phyloP scores from a whole-genome alignment of 2,888 invertebrate genomes.

The Acronicta leporina region DNA sequence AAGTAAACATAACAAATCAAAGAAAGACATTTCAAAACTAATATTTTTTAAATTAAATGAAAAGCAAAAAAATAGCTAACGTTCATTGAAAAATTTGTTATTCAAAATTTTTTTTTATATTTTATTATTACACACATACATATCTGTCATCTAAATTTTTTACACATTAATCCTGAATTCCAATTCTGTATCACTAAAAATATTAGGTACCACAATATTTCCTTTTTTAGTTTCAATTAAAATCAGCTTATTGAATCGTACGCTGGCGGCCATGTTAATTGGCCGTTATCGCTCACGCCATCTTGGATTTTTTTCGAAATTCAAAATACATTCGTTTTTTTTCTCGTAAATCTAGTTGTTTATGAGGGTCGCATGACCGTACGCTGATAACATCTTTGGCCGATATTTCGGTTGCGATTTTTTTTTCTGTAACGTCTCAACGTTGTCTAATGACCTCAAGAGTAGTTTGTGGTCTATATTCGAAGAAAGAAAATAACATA shows the following conservation, averaged over 20 bases:
- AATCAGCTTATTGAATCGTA: constrained; percentile 65
- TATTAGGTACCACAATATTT: constrained; percentile 37
- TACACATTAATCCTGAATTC: constrained; percentile 1
- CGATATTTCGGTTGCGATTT: constrained; percentile 55
- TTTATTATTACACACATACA: too few species aligned
- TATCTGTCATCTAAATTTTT: too few species aligned
- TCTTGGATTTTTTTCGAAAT: constrained; percentile 58
- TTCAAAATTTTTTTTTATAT: too few species aligned
- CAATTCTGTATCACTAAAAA: constrained; percentile 12
- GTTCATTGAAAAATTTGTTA: too few species aligned
- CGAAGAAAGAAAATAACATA: too few species aligned
- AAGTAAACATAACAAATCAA: too few species aligned
- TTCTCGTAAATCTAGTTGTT: constrained; percentile 70
- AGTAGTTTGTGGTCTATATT: constrained; percentile 6
- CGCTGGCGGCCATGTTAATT: constrained; percentile 65
- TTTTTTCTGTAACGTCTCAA: constrained; percentile 36
- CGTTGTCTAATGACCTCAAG: constrained; percentile 9
- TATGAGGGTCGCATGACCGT: constrained; percentile 62
- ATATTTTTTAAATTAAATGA: too few species aligned
- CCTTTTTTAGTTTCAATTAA: constrained; percentile 65
- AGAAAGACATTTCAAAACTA: too few species aligned
- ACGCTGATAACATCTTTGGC: constrained; percentile 62
- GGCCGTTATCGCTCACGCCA: constrained; percentile 69
- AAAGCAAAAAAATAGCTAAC: too few species aligned
- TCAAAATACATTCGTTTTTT: constrained; percentile 37